phyloP scores from a whole-genome alignment of 2,113 vertebrate genomes.

The Calcarius ornatus region DNA sequence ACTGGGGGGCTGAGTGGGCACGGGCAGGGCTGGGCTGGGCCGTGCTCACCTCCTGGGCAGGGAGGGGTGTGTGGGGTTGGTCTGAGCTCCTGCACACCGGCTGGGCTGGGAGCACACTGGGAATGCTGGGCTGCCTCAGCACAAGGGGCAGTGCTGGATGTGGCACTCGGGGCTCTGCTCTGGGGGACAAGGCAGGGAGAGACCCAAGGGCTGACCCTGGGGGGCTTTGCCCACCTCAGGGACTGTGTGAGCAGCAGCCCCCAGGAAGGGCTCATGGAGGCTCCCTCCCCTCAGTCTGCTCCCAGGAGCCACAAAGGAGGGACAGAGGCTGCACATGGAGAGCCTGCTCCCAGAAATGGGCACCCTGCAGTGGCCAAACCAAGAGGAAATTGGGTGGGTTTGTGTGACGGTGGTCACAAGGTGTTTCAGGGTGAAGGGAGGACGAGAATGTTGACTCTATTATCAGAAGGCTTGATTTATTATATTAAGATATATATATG shows the following conservation, averaged over 20 bases:
- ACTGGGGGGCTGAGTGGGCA: accelerated
- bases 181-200: not conserved
- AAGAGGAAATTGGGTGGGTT: accelerated
- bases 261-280: accelerated
- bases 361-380: not conserved
- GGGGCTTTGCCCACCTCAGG: accelerated
- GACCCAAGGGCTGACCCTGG: not conserved
- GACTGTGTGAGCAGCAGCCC: not conserved
- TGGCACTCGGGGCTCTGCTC: not conserved
- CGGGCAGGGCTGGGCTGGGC: not conserved
- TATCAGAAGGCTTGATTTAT: too few species aligned
- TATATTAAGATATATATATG: too few species aligned
- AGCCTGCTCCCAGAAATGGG: accelerated
- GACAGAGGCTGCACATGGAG: accelerated
- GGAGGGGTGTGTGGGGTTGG: not conserved
- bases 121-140: not conserved
- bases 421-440: too few species aligned
- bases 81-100: not conserved
- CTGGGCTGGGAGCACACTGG: not conserved
- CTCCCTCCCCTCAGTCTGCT: not conserved
- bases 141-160: accelerated
- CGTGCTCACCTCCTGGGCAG: not conserved
- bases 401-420: too few species aligned
- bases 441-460: too few species aligned
- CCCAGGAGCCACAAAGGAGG: not conserved